Evolutionary conservation across 30 jellyfish, hydroid and myxozoan species (phyloP), one percentile per base, ranked within the genome.

Genomic region (Cassiopea xamachana): DNA sequence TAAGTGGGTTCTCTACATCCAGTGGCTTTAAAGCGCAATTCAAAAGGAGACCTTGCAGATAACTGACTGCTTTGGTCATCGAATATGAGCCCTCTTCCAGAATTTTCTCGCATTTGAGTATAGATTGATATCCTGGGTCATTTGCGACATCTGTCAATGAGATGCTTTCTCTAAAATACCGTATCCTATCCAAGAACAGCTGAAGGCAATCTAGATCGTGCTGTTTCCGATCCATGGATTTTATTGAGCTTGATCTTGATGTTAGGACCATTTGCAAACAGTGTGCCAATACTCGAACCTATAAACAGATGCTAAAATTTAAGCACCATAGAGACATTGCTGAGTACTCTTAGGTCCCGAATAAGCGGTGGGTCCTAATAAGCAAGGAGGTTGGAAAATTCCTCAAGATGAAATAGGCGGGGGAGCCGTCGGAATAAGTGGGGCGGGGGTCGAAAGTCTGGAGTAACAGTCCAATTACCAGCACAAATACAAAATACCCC

Each of bases 241-340:
- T 87, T 77, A 87, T 88, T 50, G 97, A 77, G 7, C 92, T 78
- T 13, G 90, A 71, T 59, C 98, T 82, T 0, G 94, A 86, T 50
- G 92, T 90, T 19, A 93, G 91, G 15, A 93, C 90, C 89, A 93
- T 87, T 70, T 77, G 93, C 43, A 93, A 60, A 70, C 97, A 80
- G 87, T 93, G 98, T 4, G 98, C 94, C 49, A 93, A 88, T 7
- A 93, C 94, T 12, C 98, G 97, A 69, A 93, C 60, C 98, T 93
- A 75, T 0, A 86, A 86, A 51, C 17, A 16, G 61, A 90, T 19
- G 64, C 17, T 7, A 13, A 10, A 60, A 7, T 0, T 6, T 2
- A 51, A 51, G 64, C 9, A 51, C 9, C 64, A 51, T 2, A 9
- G 64, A 51, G 9, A 51, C 64, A 9, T 51, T 51, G 8, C 9